These are phyloP conservation scores for Dynastes maya DNA, from an alignment of 2,888 invertebrate species.

Conservation along the genomic window DNA sequence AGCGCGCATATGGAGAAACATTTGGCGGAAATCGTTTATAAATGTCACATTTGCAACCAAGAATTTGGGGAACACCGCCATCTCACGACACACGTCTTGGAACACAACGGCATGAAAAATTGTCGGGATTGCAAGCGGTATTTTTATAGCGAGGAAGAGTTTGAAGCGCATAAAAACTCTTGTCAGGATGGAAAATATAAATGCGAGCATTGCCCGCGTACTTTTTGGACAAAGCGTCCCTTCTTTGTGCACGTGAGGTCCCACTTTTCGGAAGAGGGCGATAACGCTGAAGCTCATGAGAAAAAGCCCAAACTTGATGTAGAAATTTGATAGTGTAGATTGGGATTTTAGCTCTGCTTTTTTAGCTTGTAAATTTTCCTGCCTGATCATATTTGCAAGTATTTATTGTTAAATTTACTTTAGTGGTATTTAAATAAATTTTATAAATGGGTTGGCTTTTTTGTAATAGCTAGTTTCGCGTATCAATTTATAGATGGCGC, in stretches of 20 bases:
- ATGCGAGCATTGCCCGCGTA: slow-evolving; percentile 54
- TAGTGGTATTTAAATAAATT: no score
- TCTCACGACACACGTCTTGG: slow-evolving; percentile 56
- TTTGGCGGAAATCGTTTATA: slow-evolving; percentile 54
- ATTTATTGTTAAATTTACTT: no score
- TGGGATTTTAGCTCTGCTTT: no score
- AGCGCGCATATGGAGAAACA: slow-evolving; percentile 55
- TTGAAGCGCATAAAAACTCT: slow-evolving; percentile 46
- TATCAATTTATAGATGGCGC: no score
- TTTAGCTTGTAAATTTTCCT: no score
- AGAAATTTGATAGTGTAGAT: no score
- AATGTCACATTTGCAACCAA: slow-evolving; percentile 56
- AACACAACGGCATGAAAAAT: slow-evolving; percentile 55
- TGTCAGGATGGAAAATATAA: slow-evolving; percentile 48
- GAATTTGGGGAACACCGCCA: slow-evolving; percentile 55
- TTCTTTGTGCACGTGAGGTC: slow-evolving; percentile 52
- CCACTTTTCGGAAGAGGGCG: slow-evolving; percentile 36
- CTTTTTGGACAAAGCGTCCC: slow-evolving; percentile 53
- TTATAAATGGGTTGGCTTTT: no score
- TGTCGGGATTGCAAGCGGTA: slow-evolving; percentile 53
- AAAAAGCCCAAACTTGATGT: slow-evolving; percentile 28
- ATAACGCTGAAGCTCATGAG: slow-evolving; percentile 25
- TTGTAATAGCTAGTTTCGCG: no score
- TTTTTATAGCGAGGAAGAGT: slow-evolving; percentile 55
- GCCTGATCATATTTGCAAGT: no score